Evolutionary conservation across 1,140 invertebrate genomes (phyloP), one percentile per base, ranked within the genome.

Genomic region (Drosophila kanapiae): DNA sequence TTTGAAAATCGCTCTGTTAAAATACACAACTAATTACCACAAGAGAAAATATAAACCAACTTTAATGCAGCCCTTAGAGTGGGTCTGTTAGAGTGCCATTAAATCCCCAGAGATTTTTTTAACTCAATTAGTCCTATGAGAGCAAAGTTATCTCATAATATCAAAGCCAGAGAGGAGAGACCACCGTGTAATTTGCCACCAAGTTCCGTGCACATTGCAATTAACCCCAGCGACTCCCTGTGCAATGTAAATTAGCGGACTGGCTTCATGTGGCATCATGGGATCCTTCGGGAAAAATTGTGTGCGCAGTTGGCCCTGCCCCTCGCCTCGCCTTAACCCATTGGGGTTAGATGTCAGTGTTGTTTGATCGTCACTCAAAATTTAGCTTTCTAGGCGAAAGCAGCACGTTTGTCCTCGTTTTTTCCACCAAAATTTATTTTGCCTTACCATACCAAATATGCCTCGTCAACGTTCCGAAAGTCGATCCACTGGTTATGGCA

Each of bases 391-490:
- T 16, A 59, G 51, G 43, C 43, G 29, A 31, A 6, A 69, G 43
- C 37, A 64, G 43, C 37, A 64, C 35, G 16, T 49, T 11, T 31
- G 42, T 14, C 49, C 48, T 6, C 29, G 35, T 63, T 57, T 67
- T 43, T 13, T 49, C 29, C 18, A 54, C 13, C 53, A 10, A n/a
- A 56, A 56, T 38, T 31, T 54, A 47, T 49, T 40, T 33, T 58
- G 29, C 10, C 38, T 47, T 60, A 23, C 35, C 42, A 3, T 8
- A 5, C 10, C 23, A 23, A 59, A 67, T 14, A 88, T 88, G 84
- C 82, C 81, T 7, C 85, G 85, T 31, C 78, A 88, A 48, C 70
- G 78, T n/a, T 81, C 85, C 37, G 62, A 80, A 10, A 65, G 49
- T 37, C 38, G 64, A n/a, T 49, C 79, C 8, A 27, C 53, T 14